Base-by-base conservation (phyloP, 2,113 vertebrate species). In the Psittacus erithacus region DNA sequence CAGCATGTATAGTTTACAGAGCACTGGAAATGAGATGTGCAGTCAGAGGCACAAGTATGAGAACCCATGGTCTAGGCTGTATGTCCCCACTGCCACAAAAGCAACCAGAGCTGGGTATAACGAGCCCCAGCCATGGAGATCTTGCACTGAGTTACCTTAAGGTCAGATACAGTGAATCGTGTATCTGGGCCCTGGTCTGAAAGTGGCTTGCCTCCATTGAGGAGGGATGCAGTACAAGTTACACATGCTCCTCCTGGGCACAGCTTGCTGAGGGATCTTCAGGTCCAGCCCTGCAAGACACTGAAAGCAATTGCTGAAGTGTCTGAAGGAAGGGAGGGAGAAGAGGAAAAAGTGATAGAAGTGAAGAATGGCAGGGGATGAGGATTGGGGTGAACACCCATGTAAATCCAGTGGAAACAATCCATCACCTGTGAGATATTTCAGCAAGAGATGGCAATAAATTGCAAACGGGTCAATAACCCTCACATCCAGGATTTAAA, bases 181-280 rank as follows among this genome's bases (percentile, higher is more conserved):
- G 1, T 60, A 13, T 7, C 35, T 59, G 23, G 17, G 10, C 28
- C 57, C 38, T 57, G 38, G 6, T 60, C 11, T 52, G 52, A 83
- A 73, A 46, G 10, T 33, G 29, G 5, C 18, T 77, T 64, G 63
- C 7, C 10, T 68, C 27, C 53, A 8, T 9, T 0, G 0, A 53
- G 43, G 46, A 83, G 19, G 33, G 41, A 31, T 24, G 38, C 27
- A 47, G 7, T 8, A 20, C 29, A 49, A 59, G 16, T 39, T 27
- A 33, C n/a, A 25, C 18, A 5, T 1, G 7, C 10, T 39, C 38
- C 18, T 13, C 38, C 18, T 13, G 24, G 10, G 24, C 43, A 52
- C 9, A 62, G 27, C 20, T 89, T 46, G 23, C 39, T 67, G 24
- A 1, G 17, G 28, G 9, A 33, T 31, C 46, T 86, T 39, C 81